Evolutionary conservation across 2,888 invertebrate genomes (phyloP).

Genomic region (Branchipolynoe longqiensis): DNA sequence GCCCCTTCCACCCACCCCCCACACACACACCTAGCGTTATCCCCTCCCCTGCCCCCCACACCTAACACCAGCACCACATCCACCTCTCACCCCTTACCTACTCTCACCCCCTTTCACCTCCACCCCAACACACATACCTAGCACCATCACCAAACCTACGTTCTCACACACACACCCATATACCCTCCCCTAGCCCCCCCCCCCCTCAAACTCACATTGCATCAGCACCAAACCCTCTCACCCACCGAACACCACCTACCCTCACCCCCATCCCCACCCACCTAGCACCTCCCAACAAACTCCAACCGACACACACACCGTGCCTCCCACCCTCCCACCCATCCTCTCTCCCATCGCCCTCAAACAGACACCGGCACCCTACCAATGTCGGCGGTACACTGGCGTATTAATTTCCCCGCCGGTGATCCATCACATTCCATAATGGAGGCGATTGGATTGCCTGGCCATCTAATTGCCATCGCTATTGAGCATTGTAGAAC

Average conservation of each 20-base stretch:
- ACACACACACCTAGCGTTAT: background rate
- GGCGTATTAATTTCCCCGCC: slow-evolving; percentile 27
- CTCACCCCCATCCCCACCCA: background rate
- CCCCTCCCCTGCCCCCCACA: background rate
- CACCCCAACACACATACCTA: background rate
- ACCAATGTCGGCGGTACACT: slow-evolving; percentile 23
- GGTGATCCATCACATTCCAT: slow-evolving; percentile 45
- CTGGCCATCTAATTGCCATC: slow-evolving; percentile 46
- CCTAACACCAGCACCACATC: background rate
- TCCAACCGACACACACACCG: background rate
- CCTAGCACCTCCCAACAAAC: background rate
- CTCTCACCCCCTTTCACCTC: background rate
- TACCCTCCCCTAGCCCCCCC: background rate
- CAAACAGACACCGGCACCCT: background rate
- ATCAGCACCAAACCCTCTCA: background rate
- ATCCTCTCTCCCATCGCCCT: background rate
- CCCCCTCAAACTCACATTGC: background rate
- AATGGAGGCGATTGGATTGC: slow-evolving; percentile 49
- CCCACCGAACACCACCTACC: background rate
- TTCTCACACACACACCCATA: background rate
- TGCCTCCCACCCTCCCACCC: background rate
- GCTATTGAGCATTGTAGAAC: slow-evolving; percentile 46
- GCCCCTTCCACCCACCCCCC: background rate
- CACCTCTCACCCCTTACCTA: background rate
- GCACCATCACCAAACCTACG: background rate